phyloP scores from a whole-genome alignment of 1,140 invertebrate genomes.

The Charaxes varanes region DNA sequence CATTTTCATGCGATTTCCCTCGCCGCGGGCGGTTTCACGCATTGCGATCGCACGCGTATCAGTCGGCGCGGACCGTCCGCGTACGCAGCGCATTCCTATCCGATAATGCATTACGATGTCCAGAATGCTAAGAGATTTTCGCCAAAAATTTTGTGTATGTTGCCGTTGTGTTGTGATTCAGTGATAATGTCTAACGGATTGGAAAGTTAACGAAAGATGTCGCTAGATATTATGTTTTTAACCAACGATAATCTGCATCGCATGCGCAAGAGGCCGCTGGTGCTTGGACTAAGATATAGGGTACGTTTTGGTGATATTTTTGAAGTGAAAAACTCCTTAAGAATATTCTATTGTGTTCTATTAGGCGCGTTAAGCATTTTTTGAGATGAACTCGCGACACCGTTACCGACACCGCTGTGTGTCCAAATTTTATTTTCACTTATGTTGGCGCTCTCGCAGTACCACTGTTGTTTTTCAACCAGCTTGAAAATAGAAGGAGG shows the following conservation, averaged over 20 bases:
- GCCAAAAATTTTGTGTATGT: constrained; percentile 1
- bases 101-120: constrained; percentile 67
- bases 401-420: too few species aligned
- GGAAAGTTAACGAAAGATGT: constrained; percentile 41
- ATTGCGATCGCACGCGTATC: constrained; percentile 22
- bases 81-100: constrained; percentile 26
- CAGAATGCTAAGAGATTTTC: constrained; percentile 22
- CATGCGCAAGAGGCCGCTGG: constrained; percentile 62
- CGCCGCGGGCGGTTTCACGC: constrained; percentile 23
- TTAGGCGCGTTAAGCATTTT: too few species aligned
- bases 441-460: too few species aligned
- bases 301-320: too few species aligned
- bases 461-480: too few species aligned
- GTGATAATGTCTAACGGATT: constrained; percentile 38
- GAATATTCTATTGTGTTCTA: too few species aligned
- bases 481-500: too few species aligned
- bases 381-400: too few species aligned
- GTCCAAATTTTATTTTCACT: too few species aligned
- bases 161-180: constrained; percentile 27
- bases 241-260: constrained; percentile 70
- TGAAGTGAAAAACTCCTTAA: too few species aligned
- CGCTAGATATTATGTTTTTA: constrained; percentile 72
- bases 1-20: constrained; percentile 66
- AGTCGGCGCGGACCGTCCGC: constrained; percentile 20
- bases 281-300: constrained; percentile 67